phyloP scores from a whole-genome alignment of 2,888 invertebrate species.

The Papilio gigon region DNA sequence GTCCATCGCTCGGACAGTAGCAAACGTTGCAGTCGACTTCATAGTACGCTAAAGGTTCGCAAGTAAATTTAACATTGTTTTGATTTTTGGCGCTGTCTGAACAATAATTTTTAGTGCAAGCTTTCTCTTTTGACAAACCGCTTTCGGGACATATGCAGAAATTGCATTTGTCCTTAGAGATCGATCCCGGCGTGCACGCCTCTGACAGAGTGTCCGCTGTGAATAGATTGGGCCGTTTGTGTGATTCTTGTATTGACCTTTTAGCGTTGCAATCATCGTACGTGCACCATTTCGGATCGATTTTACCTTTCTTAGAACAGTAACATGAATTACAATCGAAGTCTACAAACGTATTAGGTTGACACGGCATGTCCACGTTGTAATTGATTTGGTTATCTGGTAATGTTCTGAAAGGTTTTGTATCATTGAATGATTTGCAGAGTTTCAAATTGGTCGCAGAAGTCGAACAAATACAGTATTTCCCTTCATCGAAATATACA shows the following conservation, averaged over 20 bases:
- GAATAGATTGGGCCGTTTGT: constrained; percentile 46
- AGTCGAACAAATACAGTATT: constrained; percentile 67
- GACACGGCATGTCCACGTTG: constrained; percentile 58
- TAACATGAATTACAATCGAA: constrained; percentile 75
- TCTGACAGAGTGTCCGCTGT: constrained; percentile 44
- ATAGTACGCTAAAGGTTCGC: constrained; percentile 70
- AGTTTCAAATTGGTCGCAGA: constrained; percentile 57
- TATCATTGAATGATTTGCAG: constrained; percentile 53
- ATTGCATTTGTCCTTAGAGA: constrained; percentile 68
- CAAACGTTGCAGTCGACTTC: constrained; percentile 75
- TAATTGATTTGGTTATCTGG: constrained; percentile 45
- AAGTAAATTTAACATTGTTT: constrained; percentile 53
- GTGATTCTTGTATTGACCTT: constrained; percentile 53
- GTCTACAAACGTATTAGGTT: constrained; percentile 68
- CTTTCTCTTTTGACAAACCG: constrained; percentile 58
- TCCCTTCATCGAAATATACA: constrained; percentile 59
- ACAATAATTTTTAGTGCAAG: constrained; percentile 69
- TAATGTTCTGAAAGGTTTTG: constrained; percentile 38
- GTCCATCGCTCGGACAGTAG: constrained; percentile 65
- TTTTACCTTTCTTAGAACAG: constrained; percentile 66
- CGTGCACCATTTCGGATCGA: constrained; percentile 75
- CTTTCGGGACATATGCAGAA: constrained; percentile 72
- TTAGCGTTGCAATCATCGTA: constrained; percentile 70
- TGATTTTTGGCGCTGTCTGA: constrained; percentile 43
- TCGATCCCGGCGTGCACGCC: constrained; percentile 64